A percentile compares a stretch with the other conserved stretches of the same genome.
Conservation (phyloP, 1,140 invertebrate species). For the Cecropterus lyciades region DNA sequence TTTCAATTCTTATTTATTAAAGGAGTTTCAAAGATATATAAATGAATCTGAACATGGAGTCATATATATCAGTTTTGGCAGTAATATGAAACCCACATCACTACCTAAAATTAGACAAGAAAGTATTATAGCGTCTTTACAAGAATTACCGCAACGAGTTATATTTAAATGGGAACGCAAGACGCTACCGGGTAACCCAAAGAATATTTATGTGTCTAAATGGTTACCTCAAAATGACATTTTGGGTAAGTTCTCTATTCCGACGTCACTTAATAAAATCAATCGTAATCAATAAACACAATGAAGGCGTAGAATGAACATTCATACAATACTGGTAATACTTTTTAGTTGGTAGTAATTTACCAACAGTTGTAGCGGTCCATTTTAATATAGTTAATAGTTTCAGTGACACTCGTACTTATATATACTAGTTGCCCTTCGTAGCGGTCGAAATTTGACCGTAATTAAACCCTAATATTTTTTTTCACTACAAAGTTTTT, state of each 20-base stretch:
- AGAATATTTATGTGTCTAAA: constrained; percentile 87
- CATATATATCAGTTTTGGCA: constrained; percentile 90
- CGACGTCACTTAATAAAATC: too few species aligned
- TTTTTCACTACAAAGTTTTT: too few species aligned
- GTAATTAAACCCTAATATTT: too few species aligned
- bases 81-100: constrained; percentile 86
- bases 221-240: constrained; percentile 90
- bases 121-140: constrained; percentile 86
- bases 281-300: too few species aligned
- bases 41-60: constrained; percentile 89
- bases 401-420: too few species aligned
- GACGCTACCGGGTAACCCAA: constrained; percentile 83
- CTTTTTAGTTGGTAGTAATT: too few species aligned
- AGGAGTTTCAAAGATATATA: constrained; percentile 88
- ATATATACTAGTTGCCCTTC: too few species aligned
- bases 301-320: too few species aligned
- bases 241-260: constrained; percentile 79
- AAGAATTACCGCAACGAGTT: constrained; percentile 85
- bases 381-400: too few species aligned
- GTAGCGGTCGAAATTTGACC: too few species aligned
- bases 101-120: constrained; percentile 85
- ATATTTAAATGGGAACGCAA: constrained; percentile 90
- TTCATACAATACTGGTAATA: too few species aligned
- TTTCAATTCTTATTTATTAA: constrained; percentile 3
- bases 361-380: too few species aligned